phyloP scores from a whole-genome alignment of 1,140 invertebrate genomes.

The Telenomus remus region DNA sequence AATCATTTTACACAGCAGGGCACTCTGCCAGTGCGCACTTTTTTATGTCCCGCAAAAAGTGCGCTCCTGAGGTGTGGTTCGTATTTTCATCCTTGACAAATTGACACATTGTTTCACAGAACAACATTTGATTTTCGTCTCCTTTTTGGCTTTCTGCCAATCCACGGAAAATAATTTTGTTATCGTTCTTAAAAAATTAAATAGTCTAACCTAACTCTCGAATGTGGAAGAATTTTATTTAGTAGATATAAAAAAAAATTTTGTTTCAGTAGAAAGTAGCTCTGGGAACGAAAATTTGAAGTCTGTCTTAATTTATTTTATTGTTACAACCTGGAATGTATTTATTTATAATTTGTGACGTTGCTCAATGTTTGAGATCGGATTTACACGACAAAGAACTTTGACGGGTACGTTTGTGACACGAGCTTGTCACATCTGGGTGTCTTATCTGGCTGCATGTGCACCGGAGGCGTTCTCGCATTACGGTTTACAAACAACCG shows the following conservation, averaged over 20 bases:
- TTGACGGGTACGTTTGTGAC: constrained; percentile 9
- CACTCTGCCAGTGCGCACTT: background rate
- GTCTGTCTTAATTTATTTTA: no score
- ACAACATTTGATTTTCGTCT: no score
- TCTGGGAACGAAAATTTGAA: no score
- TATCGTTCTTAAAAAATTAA: no score
- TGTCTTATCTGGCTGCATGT: constrained; percentile 16
- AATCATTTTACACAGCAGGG: constrained; percentile 61
- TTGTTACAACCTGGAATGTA: no score
- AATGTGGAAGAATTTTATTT: no score
- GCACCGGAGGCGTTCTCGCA: constrained; percentile 21
- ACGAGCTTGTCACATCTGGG: constrained; percentile 12
- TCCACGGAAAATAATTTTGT: no score
- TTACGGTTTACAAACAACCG: constrained; percentile 24
- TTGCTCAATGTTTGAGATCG: background rate
- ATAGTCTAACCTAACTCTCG: no score
- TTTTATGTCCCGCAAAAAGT: background rate
- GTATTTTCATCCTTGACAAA: constrained; percentile 27
- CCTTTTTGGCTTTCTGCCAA: no score
- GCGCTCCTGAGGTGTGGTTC: constrained; percentile 33
- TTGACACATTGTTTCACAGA: constrained; percentile 15
- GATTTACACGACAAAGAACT: background rate
- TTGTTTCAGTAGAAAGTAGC: no score
- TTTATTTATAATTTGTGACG: no score
- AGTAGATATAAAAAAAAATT: no score